Evolutionary conservation across 2,797 vertebrate species (phyloP).

Genomic region (Neosilurus hyrtlii): DNA sequence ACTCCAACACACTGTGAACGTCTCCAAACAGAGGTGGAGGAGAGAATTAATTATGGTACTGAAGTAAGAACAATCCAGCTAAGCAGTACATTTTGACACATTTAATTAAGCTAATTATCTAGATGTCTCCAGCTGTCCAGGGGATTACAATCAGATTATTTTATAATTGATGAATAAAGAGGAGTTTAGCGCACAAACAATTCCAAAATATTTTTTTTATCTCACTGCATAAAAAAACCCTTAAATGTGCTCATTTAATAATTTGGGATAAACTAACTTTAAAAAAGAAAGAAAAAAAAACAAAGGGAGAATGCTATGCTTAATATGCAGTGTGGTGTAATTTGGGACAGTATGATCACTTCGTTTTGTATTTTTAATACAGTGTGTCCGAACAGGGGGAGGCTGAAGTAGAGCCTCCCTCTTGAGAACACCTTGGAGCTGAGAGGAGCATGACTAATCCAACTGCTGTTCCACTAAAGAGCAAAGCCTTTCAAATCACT

Average conservation of each 20-base stretch:
- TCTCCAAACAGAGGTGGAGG: slow-evolving; percentile 30
- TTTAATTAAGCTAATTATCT: slow-evolving; percentile 50
- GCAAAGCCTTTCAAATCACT: slow-evolving; percentile 18
- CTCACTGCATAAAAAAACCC: not conserved
- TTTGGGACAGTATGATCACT: not conserved
- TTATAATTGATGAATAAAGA: not conserved
- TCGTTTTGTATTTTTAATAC: not conserved
- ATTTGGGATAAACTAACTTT: not conserved
- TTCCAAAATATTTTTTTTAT: not conserved
- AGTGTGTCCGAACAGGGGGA: not conserved
- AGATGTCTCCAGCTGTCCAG: slow-evolving; percentile 22
- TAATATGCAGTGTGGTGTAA: not conserved
- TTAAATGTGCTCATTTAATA: not conserved
- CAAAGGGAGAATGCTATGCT: not conserved
- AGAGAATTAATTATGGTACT: slow-evolving; percentile 41
- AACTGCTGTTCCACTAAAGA: slow-evolving; percentile 33
- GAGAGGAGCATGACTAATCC: slow-evolving; percentile 40
- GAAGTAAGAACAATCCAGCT: slow-evolving; percentile 22
- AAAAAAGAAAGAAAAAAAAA: not conserved
- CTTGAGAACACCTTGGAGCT: slow-evolving; percentile 17
- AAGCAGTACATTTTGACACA: slow-evolving; percentile 20
- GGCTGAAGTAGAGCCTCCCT: slow-evolving; percentile 10
- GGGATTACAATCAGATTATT: slow-evolving; percentile 20
- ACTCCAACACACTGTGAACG: slow-evolving; percentile 16
- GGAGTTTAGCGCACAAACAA: not conserved